Evolutionary conservation across 2,113 vertebrate species (phyloP), one percentile per base, ranked within the genome.

Genomic region (Cyrtonyx montezumae): DNA sequence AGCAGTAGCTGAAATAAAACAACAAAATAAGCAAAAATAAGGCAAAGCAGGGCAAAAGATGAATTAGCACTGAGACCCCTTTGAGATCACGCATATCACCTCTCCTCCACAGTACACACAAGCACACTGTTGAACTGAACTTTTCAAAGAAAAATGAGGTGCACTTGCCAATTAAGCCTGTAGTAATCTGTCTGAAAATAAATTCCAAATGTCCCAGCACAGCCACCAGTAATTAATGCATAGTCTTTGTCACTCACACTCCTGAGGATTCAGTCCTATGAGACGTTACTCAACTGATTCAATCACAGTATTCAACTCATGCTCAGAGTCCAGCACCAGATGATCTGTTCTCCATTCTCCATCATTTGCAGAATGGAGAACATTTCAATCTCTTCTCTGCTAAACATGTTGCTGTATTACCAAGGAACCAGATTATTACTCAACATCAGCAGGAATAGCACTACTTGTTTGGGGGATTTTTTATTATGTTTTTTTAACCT

Each of bases 11-110:
- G 26, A 42, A 36, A 75, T 58, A 45, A 56, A 56, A 32, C 16
- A 56, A 19, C 16, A 30, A 32, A 79, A 34, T 43, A 26, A 28
- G 11, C 13, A 13, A 59, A 93, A 82, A 37, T 9, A 81, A 66
- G 5, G 4, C 28, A 6, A 70, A 80, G 63, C 22, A 56, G 15
- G 7, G 49, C 40, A 9, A 42, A 23, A 40, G 21, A 59, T 3
- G 3, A 9, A 42, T 28, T 9, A 0, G 1, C 11, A 18, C 1
- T 9, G 14, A 76, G 51, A 75, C 11, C 17, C 4, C 49, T 69
- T 21, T 18, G 81, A 10, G 4, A 58, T 42, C 3, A 9, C 3
- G 13, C 4, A 1, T 8, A 26, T 51, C 40, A 36, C 11, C 7
- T 53, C 25, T 62, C 8, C 3, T 21, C 8, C n/a, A 20, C 11